Evolutionary conservation across 2,113 vertebrate species (phyloP), one percentile per base, ranked within the genome.

Genomic region (Capricornis sumatraensis): DNA sequence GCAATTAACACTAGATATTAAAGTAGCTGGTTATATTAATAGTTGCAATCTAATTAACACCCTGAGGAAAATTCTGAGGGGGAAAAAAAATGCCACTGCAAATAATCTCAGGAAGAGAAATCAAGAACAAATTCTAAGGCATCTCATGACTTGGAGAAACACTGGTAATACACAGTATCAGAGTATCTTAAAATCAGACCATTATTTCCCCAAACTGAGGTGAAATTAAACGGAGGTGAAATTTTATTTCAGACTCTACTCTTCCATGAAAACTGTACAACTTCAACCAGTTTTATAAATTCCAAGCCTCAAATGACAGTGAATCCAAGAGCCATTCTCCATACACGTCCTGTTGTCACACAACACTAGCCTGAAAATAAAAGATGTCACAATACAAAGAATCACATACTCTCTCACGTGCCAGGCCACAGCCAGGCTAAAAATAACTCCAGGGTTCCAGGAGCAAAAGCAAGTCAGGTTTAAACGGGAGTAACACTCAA

Each of bases 201-300:
- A 83, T 45, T 74, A 96, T n/a, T 89, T 83, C 40, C 52, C 57
- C 50, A 55, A 94, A 97, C 55, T 52, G 33, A 64, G 40, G 2
- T 64, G 21, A 74, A 40, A 74, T 74, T 74, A 74, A 74, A 40
- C 1, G 3, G 36, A 67, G 40, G 1, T 87, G 9, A 96, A 88
- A 95, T 89, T 76, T 93, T 95, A 79, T 87, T 96, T 97, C 58
- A 94, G 30, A 92, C 60, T 90, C 94, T 97, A 85, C 82, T 93
- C 27, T 76, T 96, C 43, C n/a, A 76, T 40, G 88, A 71, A 93
- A 97, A 93, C 14, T 62, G 43, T 64, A 76, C 86, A 82, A 92
- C 2, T 87, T 91, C 40, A 82, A 30, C 58, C 30, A 53, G 55
- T 96, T 97, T 96, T 86, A 95, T 40, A 95, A 96, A 40, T 87